phyloP scores from a whole-genome alignment of 1,140 invertebrate species.

The Eueides isabella region DNA sequence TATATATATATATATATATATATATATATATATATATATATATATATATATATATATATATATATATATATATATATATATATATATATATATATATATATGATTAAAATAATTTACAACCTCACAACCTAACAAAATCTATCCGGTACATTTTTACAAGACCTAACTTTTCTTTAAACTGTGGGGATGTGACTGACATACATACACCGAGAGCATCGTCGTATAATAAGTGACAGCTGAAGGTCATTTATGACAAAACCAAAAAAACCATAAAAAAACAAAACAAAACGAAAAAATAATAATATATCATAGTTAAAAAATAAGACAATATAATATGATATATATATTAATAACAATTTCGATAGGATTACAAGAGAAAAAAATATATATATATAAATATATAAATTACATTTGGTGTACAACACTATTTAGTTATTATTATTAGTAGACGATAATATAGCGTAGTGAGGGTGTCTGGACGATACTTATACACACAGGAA shows the following conservation, averaged over 20 bases:
- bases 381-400: background rate
- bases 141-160: conserved; percentile 57
- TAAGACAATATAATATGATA: conserved; percentile 2
- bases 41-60: no score
- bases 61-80: no score
- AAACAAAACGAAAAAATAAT: conserved; percentile 1
- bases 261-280: no score
- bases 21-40: no score
- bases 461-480: conserved; percentile 37
- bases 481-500: conserved; percentile 68
- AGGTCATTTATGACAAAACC: background rate
- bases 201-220: conserved; percentile 9
- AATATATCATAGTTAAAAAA: conserved; percentile 1
- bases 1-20: no score
- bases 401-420: conserved; percentile 7
- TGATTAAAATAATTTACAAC: conserved; percentile 80
- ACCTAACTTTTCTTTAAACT: background rate
- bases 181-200: background rate
- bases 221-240: conserved; percentile 1
- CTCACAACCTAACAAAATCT: conserved; percentile 77
- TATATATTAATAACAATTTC: conserved; percentile 3
- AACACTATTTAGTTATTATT: conserved; percentile 11
- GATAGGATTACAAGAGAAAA: conserved; percentile 9
- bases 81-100: conserved; percentile 51
- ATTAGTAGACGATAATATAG: conserved; percentile 1